These are phyloP conservation scores for Scomber colias DNA, from an alignment of 2,113 vertebrate species.

Conservation along the genomic window DNA sequence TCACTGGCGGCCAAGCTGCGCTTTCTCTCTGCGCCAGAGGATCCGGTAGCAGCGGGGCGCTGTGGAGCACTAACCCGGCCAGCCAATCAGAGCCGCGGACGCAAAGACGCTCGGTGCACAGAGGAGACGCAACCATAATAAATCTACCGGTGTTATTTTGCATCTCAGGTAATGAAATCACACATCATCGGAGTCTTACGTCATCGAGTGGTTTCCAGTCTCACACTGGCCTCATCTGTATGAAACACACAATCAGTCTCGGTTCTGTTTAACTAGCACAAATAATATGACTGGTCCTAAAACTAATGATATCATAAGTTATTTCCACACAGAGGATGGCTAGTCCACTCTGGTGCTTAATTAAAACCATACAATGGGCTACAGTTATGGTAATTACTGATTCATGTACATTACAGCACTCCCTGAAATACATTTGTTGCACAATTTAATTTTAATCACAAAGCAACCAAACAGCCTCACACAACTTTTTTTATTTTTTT, in stretches of 20 bases:
- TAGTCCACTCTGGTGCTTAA: too few species aligned
- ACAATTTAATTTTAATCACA: neutral
- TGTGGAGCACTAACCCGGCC: conserved; percentile 55
- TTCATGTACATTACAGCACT: too few species aligned
- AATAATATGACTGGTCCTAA: neutral
- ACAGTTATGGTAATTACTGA: too few species aligned
- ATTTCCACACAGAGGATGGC: neutral
- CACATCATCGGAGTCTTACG: conserved; percentile 70
- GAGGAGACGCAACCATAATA: conserved; percentile 55
- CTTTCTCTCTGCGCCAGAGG: conserved; percentile 77
- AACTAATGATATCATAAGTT: conserved; percentile 1
- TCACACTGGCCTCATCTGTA: neutral
- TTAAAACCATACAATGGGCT: too few species aligned
- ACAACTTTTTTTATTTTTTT: neutral
- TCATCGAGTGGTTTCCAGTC: conserved; percentile 40
- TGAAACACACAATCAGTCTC: neutral
- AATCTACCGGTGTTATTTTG: conserved; percentile 61
- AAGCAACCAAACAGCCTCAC: neutral
- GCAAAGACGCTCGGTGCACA: conserved; percentile 57
- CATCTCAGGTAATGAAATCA: conserved; percentile 74
- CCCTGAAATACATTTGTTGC: too few species aligned
- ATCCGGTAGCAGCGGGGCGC: conserved; percentile 65
- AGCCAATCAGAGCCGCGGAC: conserved; percentile 77
- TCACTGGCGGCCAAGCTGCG: conserved; percentile 65
- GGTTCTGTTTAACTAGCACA: too few species aligned